Conservation (phyloP, 2,797 vertebrate genomes). For the Gorsachius magnificus region DNA sequence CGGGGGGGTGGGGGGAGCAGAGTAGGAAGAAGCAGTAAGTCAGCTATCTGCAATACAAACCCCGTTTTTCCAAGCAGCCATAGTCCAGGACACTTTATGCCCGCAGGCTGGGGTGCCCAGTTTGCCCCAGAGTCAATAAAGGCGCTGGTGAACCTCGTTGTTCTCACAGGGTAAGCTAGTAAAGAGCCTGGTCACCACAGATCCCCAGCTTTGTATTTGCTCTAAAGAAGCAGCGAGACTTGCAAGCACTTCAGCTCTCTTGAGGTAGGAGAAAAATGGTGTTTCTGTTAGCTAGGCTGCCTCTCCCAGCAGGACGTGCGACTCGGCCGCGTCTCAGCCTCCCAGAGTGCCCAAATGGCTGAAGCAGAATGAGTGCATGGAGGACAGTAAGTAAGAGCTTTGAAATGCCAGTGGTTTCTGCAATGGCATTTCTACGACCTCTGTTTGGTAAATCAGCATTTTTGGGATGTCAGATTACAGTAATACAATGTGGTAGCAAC, state of each 20-base stretch:
- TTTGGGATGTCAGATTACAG: slow-evolving; percentile 30
- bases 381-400: background rate
- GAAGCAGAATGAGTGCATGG: background rate
- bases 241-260: slow-evolving; percentile 39
- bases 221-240: background rate
- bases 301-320: background rate
- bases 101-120: background rate
- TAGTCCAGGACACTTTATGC: background rate
- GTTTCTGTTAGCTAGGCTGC: background rate
- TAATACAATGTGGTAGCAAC: background rate
- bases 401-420: background rate
- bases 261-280: slow-evolving; percentile 58
- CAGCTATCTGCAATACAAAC: background rate
- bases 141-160: background rate
- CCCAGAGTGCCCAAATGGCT: background rate
- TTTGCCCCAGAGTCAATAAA: background rate
- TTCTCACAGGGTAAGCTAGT: background rate
- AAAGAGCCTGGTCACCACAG: background rate
- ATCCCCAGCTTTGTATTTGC: background rate
- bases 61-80: background rate
- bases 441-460: slow-evolving; percentile 4
- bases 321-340: background rate
- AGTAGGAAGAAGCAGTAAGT: background rate
- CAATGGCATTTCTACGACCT: background rate
- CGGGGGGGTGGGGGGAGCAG: background rate